Base-by-base conservation (phyloP, 1,140 invertebrate species). In the Drosophila pruinosa region DNA sequence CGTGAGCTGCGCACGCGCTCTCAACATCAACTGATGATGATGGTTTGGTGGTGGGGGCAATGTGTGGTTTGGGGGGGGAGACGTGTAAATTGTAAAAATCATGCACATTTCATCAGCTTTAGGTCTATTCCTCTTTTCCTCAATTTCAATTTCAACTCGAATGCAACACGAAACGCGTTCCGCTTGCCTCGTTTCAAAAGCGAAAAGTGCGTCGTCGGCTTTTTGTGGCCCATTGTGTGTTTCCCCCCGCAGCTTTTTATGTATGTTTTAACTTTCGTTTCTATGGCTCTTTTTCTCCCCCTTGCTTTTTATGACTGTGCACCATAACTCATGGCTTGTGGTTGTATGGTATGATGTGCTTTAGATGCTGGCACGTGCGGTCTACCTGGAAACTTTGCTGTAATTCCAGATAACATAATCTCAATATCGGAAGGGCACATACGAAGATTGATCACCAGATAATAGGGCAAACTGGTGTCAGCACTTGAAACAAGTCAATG, bases 51-150 rank as follows among this genome's bases (percentile, higher is more conserved):
- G 47, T 8, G 26, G 28, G n/a, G 14, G 31, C 24, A 22, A 12
- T 24, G 17, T 45, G 21, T 24, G 8, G n/a, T 7, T 12, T 21
- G 1, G 15, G 1, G 8, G 24, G 38, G 17, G 24, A 28, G 24
- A 21, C 41, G 47, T 69, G 81, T 85, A 77, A 85, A 86, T 77
- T 85, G 63, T 74, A 67, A 58, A 79, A 79, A 79, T 73, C 76
- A 76, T 70, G 54, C 63, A 61, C 58, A 74, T 85, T 85, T 80
- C 81, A 85, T 80, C 72, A 74, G 73, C 47, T 62, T 43, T 22
- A 50, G 43, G 39, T 45, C 58, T 62, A 54, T 48, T 41, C 48
- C 67, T 22, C 57, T 28, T 48, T 26, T 58, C 34, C 34, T 14
- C 15, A 43, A 59, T n/a, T 50, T 14, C 15, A 43, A 59, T n/a